phyloP scores from a whole-genome alignment of 2,113 vertebrate species.

The Dicaeum eximium region DNA sequence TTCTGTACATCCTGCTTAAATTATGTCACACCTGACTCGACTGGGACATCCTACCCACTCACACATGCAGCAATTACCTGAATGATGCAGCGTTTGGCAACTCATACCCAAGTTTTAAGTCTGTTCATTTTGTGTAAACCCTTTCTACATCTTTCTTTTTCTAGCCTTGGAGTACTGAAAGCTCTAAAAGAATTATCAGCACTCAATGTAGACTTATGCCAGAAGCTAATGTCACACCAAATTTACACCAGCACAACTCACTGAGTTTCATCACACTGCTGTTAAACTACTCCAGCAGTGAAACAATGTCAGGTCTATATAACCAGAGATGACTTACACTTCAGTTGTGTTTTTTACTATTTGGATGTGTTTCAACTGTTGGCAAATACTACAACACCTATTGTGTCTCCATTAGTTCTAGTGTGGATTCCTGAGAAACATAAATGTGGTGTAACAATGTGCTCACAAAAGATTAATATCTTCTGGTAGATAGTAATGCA shows the following conservation, averaged over 20 bases:
- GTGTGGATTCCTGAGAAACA: not conserved
- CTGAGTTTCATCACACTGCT: not conserved
- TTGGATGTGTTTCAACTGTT: not conserved
- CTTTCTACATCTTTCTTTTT: not conserved
- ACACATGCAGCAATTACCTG: rapidly evolving
- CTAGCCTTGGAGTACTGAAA: not conserved
- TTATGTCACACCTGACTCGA: not conserved
- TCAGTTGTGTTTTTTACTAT: not conserved
- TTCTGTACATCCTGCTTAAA: not conserved
- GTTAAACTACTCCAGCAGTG: not conserved
- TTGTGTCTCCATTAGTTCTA: not conserved
- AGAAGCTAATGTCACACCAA: not conserved
- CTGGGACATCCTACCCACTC: not conserved
- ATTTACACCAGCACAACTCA: not conserved
- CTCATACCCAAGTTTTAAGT: not conserved
- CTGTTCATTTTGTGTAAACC: not conserved
- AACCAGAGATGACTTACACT: not conserved
- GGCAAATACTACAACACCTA: not conserved
- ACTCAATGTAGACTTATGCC: not conserved
- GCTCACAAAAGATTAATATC: not conserved
- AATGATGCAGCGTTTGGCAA: not conserved
- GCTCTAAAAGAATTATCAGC: not conserved
- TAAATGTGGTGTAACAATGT: not conserved
- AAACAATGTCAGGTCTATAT: not conserved
- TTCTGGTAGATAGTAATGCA: not conserved